Base-by-base conservation (phyloP, 1,140 invertebrate species). In the Parapsyche elsis region DNA sequence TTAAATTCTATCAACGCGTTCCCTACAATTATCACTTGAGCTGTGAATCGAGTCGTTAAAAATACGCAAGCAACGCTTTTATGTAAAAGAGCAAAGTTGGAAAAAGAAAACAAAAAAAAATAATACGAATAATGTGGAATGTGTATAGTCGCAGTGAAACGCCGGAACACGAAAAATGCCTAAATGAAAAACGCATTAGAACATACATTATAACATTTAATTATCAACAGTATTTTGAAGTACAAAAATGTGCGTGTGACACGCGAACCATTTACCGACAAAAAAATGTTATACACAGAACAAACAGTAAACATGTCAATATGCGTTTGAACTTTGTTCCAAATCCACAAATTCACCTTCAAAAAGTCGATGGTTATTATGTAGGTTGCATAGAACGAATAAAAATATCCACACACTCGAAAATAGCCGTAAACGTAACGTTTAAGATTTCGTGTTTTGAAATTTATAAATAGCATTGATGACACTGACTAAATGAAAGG, bases 271-370 rank as follows among this genome's bases (percentile, higher is more conserved):
- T 71, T 71, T 49, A 49, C 24, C 73, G 53, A 73, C 71, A 74
- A 80, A 80, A n/a, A 79, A 80, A 80, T 76, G 79, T 80, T 75
- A 75, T 57, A 76, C 12, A 80, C 71, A 49, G 71, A 80, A 76
- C 79, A 75, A 75, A 80, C 79, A 80, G 75, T 80, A 80, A 80
- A 80, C 79, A 80, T 80, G 73, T 80, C 79, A 80, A 80, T 80
- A 75, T 70, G 71, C 57, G 44, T 70, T 38, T 67, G 71, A 67
- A 67, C 73, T 71, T 46, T 73, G 71, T 46, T 73, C 74, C 26
- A 59, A 61, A 61, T 44, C 49, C 59, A 77, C 59, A 23, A 77
- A 77, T 77, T 38, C 38, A 19, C 30, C 46, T 73, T 73, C 71
- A 16, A 73, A 73, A 73, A 73, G n/a, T 46, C 16, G 46, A 45